phyloP scores from a whole-genome alignment of 2,113 vertebrate species.

The Cheirogaleus medius region DNA sequence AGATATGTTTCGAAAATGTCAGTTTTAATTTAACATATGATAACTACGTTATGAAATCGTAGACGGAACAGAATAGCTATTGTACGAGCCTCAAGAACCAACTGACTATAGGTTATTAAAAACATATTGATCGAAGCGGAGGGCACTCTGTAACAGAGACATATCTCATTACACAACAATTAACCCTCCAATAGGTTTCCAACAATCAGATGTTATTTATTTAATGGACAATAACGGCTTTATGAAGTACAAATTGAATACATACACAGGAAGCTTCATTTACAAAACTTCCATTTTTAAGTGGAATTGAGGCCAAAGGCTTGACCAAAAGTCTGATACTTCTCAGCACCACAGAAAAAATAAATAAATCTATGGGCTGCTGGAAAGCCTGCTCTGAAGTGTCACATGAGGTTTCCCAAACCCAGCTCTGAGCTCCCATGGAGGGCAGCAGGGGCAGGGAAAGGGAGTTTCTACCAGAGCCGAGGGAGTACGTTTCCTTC shows the following conservation, averaged over 20 bases:
- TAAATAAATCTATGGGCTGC: constrained; percentile 70
- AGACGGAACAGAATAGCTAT: constrained; percentile 82
- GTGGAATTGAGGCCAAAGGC: constrained; percentile 71
- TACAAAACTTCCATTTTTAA: constrained; percentile 80
- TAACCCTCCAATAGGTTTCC: constrained; percentile 83
- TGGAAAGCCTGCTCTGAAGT: constrained; percentile 62
- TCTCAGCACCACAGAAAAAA: constrained; percentile 69
- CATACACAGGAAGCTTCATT: constrained; percentile 82
- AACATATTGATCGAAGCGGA: constrained; percentile 86
- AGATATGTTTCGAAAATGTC: constrained; percentile 79
- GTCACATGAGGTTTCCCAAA: constrained; percentile 66
- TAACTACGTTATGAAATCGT: constrained; percentile 85
- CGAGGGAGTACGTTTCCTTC: background rate
- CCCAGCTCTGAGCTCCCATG: constrained; percentile 28
- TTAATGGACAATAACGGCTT: constrained; percentile 84
- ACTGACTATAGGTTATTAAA: constrained; percentile 85
- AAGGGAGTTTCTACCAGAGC: background rate
- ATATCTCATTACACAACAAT: constrained; percentile 87
- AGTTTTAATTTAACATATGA: constrained; percentile 85
- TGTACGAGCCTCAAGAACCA: constrained; percentile 81
- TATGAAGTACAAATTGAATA: constrained; percentile 87
- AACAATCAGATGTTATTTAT: constrained; percentile 88
- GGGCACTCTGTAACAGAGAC: constrained; percentile 83
- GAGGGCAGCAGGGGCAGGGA: background rate
- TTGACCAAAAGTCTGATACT: constrained; percentile 76